Percentiles rank a stretch among this genome's conserved stretches.
Conservation (phyloP, 2,113 vertebrate species). For the Odobenus rosmarus region DNA sequence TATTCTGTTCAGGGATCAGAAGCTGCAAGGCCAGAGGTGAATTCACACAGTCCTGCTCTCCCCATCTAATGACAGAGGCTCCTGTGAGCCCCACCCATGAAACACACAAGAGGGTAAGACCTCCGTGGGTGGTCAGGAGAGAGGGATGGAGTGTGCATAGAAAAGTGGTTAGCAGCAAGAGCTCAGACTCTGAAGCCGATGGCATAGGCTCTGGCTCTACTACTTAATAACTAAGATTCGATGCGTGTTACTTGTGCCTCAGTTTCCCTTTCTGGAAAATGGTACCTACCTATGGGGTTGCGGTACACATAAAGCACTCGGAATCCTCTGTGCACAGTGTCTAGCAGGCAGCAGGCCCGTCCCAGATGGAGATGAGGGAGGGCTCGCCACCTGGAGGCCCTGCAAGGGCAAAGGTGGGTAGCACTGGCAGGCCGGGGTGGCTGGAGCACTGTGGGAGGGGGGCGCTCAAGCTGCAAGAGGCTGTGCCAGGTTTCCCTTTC, state of each 20-base stretch:
- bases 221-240: background rate
- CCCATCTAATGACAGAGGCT: background rate
- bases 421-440: fast-evolving
- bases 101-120: background rate
- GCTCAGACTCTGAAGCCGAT: background rate
- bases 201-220: background rate
- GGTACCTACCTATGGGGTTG: background rate
- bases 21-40: background rate
- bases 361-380: no score
- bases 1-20: background rate
- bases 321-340: background rate
- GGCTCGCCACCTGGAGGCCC: background rate
- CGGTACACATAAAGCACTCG: background rate
- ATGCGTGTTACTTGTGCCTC: background rate
- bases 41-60: background rate
- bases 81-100: fast-evolving
- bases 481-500: background rate
- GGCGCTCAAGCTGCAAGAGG: background rate
- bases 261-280: background rate
- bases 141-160: background rate
- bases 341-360: background rate
- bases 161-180: background rate
- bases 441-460: background rate
- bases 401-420: background rate
- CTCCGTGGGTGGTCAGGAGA: fast-evolving